A percentile compares a stretch with the other conserved stretches of the same genome.
Evolutionary conservation across 2,797 vertebrate species (phyloP).

Genomic region (Leuciscus waleckii): DNA sequence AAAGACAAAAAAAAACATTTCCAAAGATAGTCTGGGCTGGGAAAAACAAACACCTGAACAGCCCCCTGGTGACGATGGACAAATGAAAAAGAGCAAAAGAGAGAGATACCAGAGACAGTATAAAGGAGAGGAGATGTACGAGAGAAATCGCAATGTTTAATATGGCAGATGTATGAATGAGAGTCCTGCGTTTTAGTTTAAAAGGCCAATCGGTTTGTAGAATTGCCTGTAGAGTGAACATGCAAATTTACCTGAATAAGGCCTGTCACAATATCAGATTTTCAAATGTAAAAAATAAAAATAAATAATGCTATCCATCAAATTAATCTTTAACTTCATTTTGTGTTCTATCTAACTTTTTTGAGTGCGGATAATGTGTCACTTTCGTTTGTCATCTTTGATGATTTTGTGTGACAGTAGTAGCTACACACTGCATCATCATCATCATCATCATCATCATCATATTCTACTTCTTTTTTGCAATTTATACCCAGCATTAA

Average conservation of each 20-base stretch:
- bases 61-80: conserved; percentile 61
- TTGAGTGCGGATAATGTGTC: neutral
- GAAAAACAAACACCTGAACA: conserved; percentile 62
- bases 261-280: neutral
- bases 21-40: conserved; percentile 61
- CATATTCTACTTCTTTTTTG: neutral
- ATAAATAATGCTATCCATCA: neutral
- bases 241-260: neutral
- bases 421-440: neutral
- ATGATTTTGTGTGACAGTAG: neutral
- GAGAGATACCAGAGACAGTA: conserved; percentile 42
- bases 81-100: conserved; percentile 64
- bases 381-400: neutral
- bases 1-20: conserved; percentile 46
- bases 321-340: neutral
- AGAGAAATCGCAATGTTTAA: neutral
- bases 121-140: conserved; percentile 14
- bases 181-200: neutral
- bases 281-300: neutral
- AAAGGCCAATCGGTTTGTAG: neutral
- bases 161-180: neutral
- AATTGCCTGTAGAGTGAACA: neutral
- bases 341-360: neutral
- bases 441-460: neutral
- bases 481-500: neutral